Evolutionary conservation across 2,888 invertebrate species (phyloP), one percentile per base, ranked within the genome.

Genomic region (Euphydryas editha): DNA sequence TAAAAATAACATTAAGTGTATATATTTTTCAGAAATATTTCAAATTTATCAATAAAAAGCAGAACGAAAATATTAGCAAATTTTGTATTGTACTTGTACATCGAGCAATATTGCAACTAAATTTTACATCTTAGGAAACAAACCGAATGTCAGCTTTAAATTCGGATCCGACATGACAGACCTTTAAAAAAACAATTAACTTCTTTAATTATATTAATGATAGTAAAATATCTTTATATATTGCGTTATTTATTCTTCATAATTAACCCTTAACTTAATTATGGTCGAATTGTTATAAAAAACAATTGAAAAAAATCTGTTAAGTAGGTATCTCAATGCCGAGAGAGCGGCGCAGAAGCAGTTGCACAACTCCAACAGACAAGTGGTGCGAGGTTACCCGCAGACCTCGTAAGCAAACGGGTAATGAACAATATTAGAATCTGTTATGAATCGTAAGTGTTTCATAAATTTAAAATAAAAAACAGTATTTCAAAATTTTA

Each of bases 361-460:
- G 72, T 76, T 78, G 76, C 76, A 74, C 73, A 78, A 78, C 71
- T 72, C n/a, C 70, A 61, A 13, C 49, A 21, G 71, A 76, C 82
- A 84, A 90, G 82, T 90, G 86, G 90, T 92, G 91, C 92, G 90
- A 91, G 91, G 92, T 87, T 91, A 87, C 72, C 66, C 61, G 73
- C 75, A 82, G 87, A 86, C 88, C 88, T 87, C 87, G 87, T 66
- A 64, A 68, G 67, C 71, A 72, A 67, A 72, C 63, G 65, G 61
- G 58, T 60, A 62, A 56, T 59, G 36, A 56, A 68, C 56, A 49
- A 42, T 58, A 18, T 62, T 70, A 57, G 67, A 70, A 70, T 70
- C 54, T 17, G 24, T 59, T 62, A 65, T 67, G 49, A 67, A 51
- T 64, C 59, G 18, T 62, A 62, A 55, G 42, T 18, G 54, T 39